These are phyloP conservation scores for Trissoscelio sp. DNA, from an alignment of 2,888 invertebrate genomes.

Conservation along the genomic window DNA sequence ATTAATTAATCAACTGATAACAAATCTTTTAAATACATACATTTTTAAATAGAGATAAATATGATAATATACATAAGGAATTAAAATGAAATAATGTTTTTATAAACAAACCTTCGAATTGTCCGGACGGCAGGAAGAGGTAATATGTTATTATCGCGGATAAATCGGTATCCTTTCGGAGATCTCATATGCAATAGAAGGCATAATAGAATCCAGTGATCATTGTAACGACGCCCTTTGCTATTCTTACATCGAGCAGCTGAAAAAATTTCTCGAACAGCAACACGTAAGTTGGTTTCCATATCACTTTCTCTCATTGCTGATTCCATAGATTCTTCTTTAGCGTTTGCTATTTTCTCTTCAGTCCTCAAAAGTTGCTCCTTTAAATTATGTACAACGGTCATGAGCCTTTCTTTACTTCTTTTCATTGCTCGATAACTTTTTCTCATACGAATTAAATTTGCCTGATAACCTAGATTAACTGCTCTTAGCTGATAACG, in stretches of 20 bases:
- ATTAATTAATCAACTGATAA: too few relatives aligned
- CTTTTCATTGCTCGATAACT: background rate
- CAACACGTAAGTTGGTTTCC: background rate
- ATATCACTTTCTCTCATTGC: background rate
- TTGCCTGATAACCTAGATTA: too few relatives aligned
- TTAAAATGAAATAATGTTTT: too few relatives aligned
- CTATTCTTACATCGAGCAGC: background rate
- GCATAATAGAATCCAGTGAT: background rate
- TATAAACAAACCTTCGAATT: background rate
- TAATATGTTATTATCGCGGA: slow-evolving; percentile 4
- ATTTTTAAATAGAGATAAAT: too few relatives aligned
- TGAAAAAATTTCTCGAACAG: background rate
- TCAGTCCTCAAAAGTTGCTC: background rate
- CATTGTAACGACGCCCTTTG: background rate
- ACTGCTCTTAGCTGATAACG: too few relatives aligned
- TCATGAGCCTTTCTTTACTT: background rate
- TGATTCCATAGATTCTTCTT: background rate
- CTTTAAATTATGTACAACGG: background rate
- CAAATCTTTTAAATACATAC: too few relatives aligned
- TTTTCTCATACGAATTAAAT: too few relatives aligned
- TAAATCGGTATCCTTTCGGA: slow-evolving; percentile 4
- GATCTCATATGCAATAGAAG: slow-evolving; percentile 1
- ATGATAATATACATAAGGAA: too few relatives aligned
- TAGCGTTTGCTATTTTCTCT: background rate
- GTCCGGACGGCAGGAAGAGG: background rate